Base-by-base conservation (phyloP, 2,888 invertebrate genomes). In the Sinohyriopsis cumingii region DNA sequence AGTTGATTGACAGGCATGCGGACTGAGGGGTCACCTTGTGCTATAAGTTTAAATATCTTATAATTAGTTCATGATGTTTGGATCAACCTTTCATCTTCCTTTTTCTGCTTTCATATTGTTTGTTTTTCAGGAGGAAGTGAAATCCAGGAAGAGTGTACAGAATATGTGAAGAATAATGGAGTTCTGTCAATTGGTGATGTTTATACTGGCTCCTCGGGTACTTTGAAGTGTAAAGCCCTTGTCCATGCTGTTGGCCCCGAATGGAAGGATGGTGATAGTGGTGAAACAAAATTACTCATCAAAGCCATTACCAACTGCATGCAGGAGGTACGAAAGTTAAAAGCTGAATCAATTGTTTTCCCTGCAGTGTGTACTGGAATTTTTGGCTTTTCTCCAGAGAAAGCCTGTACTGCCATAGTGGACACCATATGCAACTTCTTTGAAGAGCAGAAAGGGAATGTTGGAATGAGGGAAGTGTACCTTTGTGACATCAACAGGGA, bases 281-380 rank as follows among this genome's bases (percentile, higher is more conserved):
- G 68, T 12, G 81, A 81, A 63, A 69, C 76, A 24, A 64, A 67
- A 5, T 28, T 60, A 9, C 60, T 81, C 5, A 54, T 64, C 55
- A 62, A 71, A n/a, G 72, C 76, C 9, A 63, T 79, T 3, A 12
- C 59, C 1, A 68, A 67, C 20, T 78, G 77, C 67, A 15, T 81
- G 57, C 71, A 72, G 62, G 63, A 71, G 59, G 62, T 67, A 3
- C 64, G 70, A 15, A 63, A 69, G 28, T 60, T 22, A 33, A 55
- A 68, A 2, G 33, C n/a, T 22, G 72, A 53, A 12, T 79, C 81
- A 1, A 78, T 86, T 24, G 82, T 83, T 9, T 66, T 85, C 18
- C 85, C 85, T 25, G 84, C 83, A 20, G 67, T 86, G 7, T 81
- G 84, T 62, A 78, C 84, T 12, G 84, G 85, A 54, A 77, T 74